Base-by-base conservation (phyloP, 92 coral and sea anemone species). In the Phenganax subtilis region DNA sequence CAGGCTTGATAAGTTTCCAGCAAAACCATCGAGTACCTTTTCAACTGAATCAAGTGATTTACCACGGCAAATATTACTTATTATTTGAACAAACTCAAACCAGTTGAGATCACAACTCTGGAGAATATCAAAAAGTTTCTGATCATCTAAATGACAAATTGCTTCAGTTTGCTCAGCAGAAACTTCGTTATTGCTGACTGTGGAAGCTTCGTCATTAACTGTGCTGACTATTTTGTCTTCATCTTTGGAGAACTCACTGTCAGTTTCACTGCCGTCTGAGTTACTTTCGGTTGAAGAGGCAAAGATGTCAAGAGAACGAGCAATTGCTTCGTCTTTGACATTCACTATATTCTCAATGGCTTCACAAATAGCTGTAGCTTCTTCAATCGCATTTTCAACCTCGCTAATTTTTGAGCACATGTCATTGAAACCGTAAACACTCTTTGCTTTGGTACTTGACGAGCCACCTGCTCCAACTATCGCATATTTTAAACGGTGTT, bases 31-130 rank as follows among this genome's bases (percentile, higher is more conserved):
- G 51, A 66, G 51, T 51, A 66, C 6, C 8, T 6, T 66, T 66
- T 66, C 37, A 6, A 66, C 31, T 66, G 28, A 51, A 66, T 85
- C 80, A 55, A 88, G 77, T 63, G 73, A 69, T 68, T 37, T 47
- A 55, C 69, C 78, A 52, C 64, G 71, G 51, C 69, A 68, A 68
- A 82, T 85, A 29, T 62, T 30, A 64, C 54, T 54, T n/a, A 81
- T 70, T 61, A 82, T 76, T 28, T 30, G 68, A 44, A 82, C 91
- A 85, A 88, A 88, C 27, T 85, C 79, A 64, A 85, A 75, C 88
- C 90, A 88, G 73, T 88, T 88, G 51, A 72, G 47, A 57, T 72
- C 58, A 72, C 77, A 72, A 57, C 77, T 72, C 56, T 57, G 37
- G 58, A 72, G 72, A 30, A 66, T 66, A 14, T 66, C 72, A 30